A percentile compares a stretch with the other conserved stretches of the same genome.
These are phyloP conservation scores for Paramormyrops kingsleyae DNA, from an alignment of 2,113 vertebrate genomes.

Conservation along the genomic window DNA sequence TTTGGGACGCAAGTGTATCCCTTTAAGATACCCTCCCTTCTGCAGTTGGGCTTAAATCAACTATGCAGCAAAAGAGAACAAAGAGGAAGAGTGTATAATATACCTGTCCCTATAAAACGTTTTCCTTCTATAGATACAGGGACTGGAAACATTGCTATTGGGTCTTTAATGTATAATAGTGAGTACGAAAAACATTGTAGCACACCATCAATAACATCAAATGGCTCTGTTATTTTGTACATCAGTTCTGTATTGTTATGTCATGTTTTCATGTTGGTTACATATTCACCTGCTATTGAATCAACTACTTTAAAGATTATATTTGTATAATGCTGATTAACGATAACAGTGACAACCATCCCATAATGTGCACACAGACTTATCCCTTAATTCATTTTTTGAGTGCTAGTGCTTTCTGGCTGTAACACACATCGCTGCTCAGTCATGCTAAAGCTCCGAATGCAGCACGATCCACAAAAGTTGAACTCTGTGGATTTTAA, in stretches of 20 bases:
- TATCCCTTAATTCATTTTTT: neutral
- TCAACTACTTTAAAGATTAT: neutral
- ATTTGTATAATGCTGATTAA: neutral
- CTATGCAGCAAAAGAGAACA: neutral
- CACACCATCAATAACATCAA: neutral
- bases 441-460: neutral
- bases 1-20: neutral
- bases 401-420: neutral
- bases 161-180: neutral
- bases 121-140: neutral
- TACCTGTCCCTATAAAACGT: neutral
- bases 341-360: neutral
- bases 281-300: neutral
- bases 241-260: neutral
- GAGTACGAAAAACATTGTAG: neutral
- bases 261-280: neutral
- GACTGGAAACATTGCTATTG: neutral
- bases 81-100: neutral
- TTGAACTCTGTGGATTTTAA: neutral
- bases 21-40: neutral
- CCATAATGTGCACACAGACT: neutral
- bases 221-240: neutral
- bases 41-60: neutral
- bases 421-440: neutral
- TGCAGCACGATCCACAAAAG: neutral